Percentiles rank a stretch among this genome's conserved stretches.
Evolutionary conservation across 2,113 vertebrate species (phyloP).

Genomic region (Nibea coibor): DNA sequence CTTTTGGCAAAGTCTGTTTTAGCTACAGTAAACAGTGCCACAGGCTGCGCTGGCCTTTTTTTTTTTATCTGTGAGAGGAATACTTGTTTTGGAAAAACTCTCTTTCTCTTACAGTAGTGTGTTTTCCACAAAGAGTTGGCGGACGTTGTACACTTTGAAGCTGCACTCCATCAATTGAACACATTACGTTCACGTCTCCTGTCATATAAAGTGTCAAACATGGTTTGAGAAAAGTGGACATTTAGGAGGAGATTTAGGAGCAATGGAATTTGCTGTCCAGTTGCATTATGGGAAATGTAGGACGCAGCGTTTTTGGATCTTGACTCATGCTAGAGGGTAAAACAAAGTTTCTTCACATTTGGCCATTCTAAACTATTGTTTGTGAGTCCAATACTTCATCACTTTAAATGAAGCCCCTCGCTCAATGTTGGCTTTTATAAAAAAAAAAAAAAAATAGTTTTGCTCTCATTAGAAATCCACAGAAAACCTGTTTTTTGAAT

Average conservation of each 20-base stretch:
- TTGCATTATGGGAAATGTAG: not conserved
- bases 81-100: not conserved
- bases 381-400: too few species aligned
- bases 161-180: not conserved
- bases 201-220: not conserved
- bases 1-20: not conserved
- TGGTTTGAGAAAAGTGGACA: not conserved
- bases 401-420: not conserved
- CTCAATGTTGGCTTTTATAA: not conserved
- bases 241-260: not conserved
- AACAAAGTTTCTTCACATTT: not conserved
- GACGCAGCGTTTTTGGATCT: not conserved
- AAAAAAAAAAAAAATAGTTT: not conserved
- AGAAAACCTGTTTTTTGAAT: not conserved
- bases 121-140: not conserved
- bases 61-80: not conserved
- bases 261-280: not conserved
- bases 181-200: not conserved
- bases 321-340: not conserved
- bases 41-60: not conserved
- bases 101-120: not conserved
- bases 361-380: too few species aligned
- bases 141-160: not conserved
- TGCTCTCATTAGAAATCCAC: not conserved
- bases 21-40: not conserved